Evolutionary conservation across 2,113 vertebrate species (phyloP).

Genomic region (Cacatua alba): DNA sequence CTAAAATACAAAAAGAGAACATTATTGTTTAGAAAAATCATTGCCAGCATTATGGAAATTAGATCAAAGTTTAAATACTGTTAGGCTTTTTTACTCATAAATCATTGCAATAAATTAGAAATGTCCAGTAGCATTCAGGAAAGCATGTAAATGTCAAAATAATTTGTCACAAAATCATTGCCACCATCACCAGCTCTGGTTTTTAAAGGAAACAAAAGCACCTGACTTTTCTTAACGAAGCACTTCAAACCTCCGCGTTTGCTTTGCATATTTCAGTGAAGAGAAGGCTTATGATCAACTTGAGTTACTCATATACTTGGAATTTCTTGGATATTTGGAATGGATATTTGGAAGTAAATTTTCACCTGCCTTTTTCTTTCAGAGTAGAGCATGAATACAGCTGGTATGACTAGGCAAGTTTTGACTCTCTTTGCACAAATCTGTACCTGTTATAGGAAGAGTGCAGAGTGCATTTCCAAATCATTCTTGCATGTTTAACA

Average conservation of each 20-base stretch:
- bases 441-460: background rate
- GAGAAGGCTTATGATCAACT: background rate
- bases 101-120: background rate
- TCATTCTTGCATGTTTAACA: background rate
- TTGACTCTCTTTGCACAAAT: background rate
- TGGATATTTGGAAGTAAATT: background rate
- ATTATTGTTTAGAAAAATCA: background rate
- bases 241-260: background rate
- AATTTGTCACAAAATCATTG: background rate
- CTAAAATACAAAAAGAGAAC: background rate
- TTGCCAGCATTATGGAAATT: background rate
- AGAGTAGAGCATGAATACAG: background rate
- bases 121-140: background rate
- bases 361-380: background rate
- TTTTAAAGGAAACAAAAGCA: background rate
- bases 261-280: background rate
- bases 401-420: background rate
- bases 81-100: background rate
- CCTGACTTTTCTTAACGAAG: background rate
- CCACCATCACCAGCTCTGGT: background rate
- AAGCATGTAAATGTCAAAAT: background rate
- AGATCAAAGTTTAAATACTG: background rate
- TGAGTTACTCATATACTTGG: background rate
- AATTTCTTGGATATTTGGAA: background rate
- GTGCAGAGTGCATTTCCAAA: background rate